Conservation (phyloP, 2,888 invertebrate species). For the Sinodicranocentrus sp. region DNA sequence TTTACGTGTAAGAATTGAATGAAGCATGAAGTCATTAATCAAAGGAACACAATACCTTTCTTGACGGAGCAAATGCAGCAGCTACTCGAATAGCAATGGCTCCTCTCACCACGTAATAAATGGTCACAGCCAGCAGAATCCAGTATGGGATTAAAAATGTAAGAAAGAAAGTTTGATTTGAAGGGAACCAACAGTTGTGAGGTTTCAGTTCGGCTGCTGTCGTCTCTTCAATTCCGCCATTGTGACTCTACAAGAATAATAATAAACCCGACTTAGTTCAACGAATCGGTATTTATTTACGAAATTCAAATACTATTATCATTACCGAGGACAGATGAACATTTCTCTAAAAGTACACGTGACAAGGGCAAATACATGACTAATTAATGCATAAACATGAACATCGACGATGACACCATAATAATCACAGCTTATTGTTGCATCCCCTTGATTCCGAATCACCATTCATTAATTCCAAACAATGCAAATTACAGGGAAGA, state of each 20-base stretch:
- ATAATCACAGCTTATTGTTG: no score
- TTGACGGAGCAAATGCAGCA: constrained; percentile 74
- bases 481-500: no score
- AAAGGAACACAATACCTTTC: constrained; percentile 61
- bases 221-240: constrained; percentile 71
- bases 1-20: not conserved
- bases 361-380: no score
- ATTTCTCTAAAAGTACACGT: no score
- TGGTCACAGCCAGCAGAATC: constrained; percentile 72
- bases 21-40: constrained; percentile 6
- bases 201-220: constrained; percentile 73
- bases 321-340: no score
- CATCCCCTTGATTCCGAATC: no score
- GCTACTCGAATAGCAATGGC: constrained; percentile 75
- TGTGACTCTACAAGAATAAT: constrained; percentile 66
- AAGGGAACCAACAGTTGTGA: constrained; percentile 76
- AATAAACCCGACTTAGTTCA: no score
- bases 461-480: no score
- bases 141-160: constrained; percentile 76
- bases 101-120: constrained; percentile 74
- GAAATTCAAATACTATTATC: no score
- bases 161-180: constrained; percentile 73
- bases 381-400: no score
- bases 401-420: no score
- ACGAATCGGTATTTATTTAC: no score